Evolutionary conservation across 2,888 invertebrate species (phyloP), one percentile per base, ranked within the genome.

Genomic region (Diplolepis rosae): DNA sequence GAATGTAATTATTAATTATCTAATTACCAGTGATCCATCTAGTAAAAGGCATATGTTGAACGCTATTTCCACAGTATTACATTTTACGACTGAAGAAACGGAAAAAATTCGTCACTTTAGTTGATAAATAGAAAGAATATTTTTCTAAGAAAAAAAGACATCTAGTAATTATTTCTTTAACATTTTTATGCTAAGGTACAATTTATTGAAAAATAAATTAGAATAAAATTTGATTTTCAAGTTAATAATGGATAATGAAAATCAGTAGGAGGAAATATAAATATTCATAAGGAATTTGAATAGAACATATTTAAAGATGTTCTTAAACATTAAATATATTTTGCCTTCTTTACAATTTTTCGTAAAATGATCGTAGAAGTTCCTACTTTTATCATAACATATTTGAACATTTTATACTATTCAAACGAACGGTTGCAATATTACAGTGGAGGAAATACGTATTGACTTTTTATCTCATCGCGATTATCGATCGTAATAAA

Each of bases 1-100:
- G 88, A 97, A 97, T 89, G 96, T 97, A 4, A 93, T 96, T 66
- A 92, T 96, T 67, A 94, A 95, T 74, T 97, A 94, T 85, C 90
- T 97, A 35, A 91, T 93, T 70, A 93, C 94, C 1, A 91, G 91
- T 0, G 95, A 95, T 86, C 88, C 90, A 35, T 92, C 91, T 1
- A 94, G 94, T 0, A 92, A 94, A 71, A 91, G 91, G 35, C 95
- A 96, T 84, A 97, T 97, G 95, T 88, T 97, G 18, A 97, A 96
- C 89, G 97, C 97, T 0, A 96, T 97, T 70, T 93, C 95, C 0
- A 94, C 96, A 1, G 95, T 96, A 0, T 89, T 97, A 4, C 94
- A 95, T 85, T 95, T 97, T 85, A 95, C 95, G 68, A 89, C 91
- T 0, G 88, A 90, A 13, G 97, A 97, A 88, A 92, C 92, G 82